Evolutionary conservation across 2,888 invertebrate genomes (phyloP).

Genomic region (Lycocerus yunnanus): DNA sequence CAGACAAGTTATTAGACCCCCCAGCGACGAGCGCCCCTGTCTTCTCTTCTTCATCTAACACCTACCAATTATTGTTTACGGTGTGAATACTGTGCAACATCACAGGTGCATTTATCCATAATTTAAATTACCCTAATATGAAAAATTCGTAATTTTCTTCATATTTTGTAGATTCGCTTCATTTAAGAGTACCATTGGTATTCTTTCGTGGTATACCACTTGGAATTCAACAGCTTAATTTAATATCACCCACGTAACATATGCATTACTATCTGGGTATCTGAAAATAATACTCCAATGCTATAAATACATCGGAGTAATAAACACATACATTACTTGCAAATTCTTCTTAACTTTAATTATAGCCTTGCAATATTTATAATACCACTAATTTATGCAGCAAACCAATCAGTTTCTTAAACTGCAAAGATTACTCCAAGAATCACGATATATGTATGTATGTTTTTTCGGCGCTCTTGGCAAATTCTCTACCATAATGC

Average conservation of each 20-base stretch:
- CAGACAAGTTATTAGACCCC: constrained; percentile 42
- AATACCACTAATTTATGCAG: background rate
- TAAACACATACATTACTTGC: background rate
- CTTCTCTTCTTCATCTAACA: constrained; percentile 32
- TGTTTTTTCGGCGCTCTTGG: background rate
- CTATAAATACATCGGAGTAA: background rate
- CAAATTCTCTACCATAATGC: background rate
- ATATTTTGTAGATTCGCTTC: constrained; percentile 5
- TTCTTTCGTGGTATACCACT: background rate
- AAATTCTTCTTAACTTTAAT: background rate
- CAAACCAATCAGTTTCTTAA: background rate
- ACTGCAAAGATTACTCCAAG: background rate
- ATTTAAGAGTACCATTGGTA: background rate
- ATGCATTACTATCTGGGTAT: background rate
- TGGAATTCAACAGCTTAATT: constrained; percentile 11
- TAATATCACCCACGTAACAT: constrained; percentile 5
- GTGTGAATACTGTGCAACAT: constrained; percentile 30
- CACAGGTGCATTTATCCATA: constrained; percentile 33
- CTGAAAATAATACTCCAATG: background rate
- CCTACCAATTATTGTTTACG: constrained; percentile 30
- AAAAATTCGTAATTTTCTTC: constrained; percentile 28
- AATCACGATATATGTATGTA: no score
- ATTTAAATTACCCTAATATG: constrained; percentile 35
- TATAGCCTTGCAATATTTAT: background rate
- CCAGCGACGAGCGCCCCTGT: constrained; percentile 34